A percentile compares a stretch with the other conserved stretches of the same genome.
Conservation (phyloP, 1,140 invertebrate species). For the Ceratina japonica region DNA sequence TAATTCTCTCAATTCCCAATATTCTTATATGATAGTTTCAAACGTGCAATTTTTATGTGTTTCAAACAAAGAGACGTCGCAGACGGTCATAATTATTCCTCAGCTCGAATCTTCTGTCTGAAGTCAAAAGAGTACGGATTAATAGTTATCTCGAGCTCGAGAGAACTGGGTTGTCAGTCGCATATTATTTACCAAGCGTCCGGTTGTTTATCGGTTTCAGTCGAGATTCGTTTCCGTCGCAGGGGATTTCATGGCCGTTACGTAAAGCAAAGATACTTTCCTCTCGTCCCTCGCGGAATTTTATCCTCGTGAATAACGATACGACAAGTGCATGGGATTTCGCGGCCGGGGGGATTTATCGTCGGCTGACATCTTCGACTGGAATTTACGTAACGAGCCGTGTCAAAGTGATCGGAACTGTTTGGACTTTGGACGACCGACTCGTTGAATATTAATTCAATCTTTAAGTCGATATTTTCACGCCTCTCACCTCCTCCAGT, state of each 20-base stretch:
- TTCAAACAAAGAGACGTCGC: too few species aligned
- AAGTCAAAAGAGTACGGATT: too few species aligned
- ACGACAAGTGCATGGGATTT: background rate
- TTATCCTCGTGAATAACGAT: background rate
- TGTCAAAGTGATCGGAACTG: background rate
- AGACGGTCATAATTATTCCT: too few species aligned
- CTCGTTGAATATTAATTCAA: conserved; percentile 36
- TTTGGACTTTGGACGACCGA: background rate
- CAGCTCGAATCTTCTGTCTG: too few species aligned
- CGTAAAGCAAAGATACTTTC: conserved; percentile 6
- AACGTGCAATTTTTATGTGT: too few species aligned
- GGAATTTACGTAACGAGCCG: conserved; percentile 22
- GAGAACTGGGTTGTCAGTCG: background rate
- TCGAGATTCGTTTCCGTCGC: background rate
- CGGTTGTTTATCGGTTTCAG: conserved; percentile 15
- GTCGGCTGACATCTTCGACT: conserved; percentile 1
- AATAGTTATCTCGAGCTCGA: too few species aligned
- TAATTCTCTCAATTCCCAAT: too few species aligned
- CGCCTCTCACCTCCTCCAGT: conserved; percentile 3
- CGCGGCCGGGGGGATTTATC: conserved; percentile 6
- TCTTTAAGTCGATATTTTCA: conserved; percentile 5
- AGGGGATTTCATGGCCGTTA: conserved; percentile 23
- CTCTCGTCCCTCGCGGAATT: background rate
- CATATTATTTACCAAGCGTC: background rate
- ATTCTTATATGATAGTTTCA: too few species aligned